phyloP scores from a whole-genome alignment of 2,797 vertebrate species.

The Poliocrania exsul region DNA sequence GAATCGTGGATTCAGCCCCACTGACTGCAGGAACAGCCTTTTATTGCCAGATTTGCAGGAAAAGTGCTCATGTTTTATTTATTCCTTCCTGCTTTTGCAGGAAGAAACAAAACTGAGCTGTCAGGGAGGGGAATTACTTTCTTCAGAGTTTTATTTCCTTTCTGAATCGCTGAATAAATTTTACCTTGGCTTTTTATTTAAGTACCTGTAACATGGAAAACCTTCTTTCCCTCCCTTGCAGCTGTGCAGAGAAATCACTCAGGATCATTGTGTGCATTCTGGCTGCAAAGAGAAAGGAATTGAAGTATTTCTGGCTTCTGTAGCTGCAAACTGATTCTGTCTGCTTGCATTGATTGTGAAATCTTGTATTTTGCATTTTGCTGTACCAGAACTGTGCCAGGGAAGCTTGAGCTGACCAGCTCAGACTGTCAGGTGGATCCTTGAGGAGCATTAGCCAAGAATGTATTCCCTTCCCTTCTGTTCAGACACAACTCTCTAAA shows the following conservation, averaged over 20 bases:
- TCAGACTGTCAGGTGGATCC: background rate
- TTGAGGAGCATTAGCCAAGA: background rate
- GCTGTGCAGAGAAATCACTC: background rate
- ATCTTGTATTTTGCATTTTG: background rate
- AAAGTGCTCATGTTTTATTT: slow-evolving; percentile 8
- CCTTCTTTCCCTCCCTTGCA: background rate
- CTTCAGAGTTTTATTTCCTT: background rate
- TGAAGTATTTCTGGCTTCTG: background rate
- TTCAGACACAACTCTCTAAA: background rate
- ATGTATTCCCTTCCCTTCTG: background rate
- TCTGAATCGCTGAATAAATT: background rate
- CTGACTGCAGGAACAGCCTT: background rate
- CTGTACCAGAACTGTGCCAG: background rate
- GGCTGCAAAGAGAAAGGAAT: background rate
- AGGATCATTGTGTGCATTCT: background rate
- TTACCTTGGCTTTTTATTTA: background rate
- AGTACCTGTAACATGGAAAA: background rate
- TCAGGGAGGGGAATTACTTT: background rate
- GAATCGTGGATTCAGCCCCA: background rate
- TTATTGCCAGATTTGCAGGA: background rate
- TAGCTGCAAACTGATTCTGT: background rate
- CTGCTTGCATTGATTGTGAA: background rate
- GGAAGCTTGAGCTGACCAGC: background rate
- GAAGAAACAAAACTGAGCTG: background rate
- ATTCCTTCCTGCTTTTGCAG: background rate